phyloP scores from a whole-genome alignment of 2,888 invertebrate genomes.

The Dicranocentrus wangi region DNA sequence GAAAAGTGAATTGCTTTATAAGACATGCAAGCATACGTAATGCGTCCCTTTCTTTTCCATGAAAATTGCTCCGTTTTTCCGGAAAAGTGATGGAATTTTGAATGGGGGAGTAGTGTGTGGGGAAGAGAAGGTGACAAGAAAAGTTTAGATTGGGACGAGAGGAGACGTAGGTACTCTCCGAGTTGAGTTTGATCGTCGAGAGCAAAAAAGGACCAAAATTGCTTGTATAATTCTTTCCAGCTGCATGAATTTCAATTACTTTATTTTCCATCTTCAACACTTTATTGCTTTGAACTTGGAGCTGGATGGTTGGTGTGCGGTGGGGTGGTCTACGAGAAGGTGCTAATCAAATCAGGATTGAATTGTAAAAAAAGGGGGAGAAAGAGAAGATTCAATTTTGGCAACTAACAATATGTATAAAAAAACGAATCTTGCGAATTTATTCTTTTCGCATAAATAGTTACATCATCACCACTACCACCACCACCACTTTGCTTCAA shows the following conservation, averaged over 20 bases:
- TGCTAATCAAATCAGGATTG: conserved; percentile 35
- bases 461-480: no score
- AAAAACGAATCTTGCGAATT: not conserved
- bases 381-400: conserved; percentile 37
- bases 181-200: not conserved
- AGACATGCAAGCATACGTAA: not conserved
- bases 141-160: conserved; percentile 10
- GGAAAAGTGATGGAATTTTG: conserved; percentile 53
- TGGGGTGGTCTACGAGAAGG: not conserved
- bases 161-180: conserved; percentile 9
- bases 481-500: no score
- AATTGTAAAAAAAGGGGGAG: not conserved
- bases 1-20: conserved; percentile 36
- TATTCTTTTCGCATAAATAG: not conserved
- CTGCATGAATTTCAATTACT: conserved; percentile 59
- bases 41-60: conserved; percentile 12
- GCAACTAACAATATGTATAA: not conserved
- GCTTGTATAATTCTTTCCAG: conserved; percentile 60
- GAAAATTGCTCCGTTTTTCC: conserved; percentile 58
- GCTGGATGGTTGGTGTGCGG: conserved; percentile 8
- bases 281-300: conserved; percentile 12
- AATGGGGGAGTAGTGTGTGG: conserved; percentile 19
- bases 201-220: conserved; percentile 37
- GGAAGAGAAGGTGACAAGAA: conserved; percentile 49
- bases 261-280: conserved; percentile 18